phyloP scores from a whole-genome alignment of 2,888 invertebrate species.

The Microctonus aethiopoides region DNA sequence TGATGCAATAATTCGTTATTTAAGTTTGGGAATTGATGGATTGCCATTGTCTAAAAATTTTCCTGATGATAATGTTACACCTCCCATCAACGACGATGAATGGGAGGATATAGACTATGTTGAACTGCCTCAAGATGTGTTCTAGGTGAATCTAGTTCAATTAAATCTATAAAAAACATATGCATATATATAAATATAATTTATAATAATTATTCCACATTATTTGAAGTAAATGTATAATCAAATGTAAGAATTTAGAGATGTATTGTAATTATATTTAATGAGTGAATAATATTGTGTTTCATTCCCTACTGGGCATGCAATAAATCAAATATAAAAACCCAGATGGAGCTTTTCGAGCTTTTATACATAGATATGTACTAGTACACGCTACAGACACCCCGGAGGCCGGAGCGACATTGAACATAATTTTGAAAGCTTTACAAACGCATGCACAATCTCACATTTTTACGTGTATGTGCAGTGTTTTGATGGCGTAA shows the following conservation, averaged over 20 bases:
- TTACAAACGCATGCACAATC: no score
- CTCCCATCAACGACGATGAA: conserved; percentile 68
- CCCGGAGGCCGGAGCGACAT: no score
- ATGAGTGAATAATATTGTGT: not conserved
- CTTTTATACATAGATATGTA: no score
- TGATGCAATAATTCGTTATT: conserved; percentile 71
- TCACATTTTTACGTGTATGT: no score
- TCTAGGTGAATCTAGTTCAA: not conserved
- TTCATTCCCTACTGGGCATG: not conserved
- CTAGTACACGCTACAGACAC: no score
- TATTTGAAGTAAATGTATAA: not conserved
- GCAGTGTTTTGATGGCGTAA: no score
- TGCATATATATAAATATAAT: not conserved
- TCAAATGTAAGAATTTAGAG: not conserved
- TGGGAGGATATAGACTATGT: conserved; percentile 79
- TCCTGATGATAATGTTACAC: conserved; percentile 68
- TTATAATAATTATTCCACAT: not conserved
- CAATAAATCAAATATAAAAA: not conserved
- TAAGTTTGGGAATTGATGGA: conserved; percentile 73
- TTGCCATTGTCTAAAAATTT: conserved; percentile 73
- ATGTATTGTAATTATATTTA: not conserved
- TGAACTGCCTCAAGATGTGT: conserved; percentile 67
- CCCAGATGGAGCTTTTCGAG: not conserved
- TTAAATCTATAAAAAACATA: not conserved
- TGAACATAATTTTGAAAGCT: no score